Evolutionary conservation across 1,140 invertebrate species (phyloP).

Genomic region (Hestina assimilis): DNA sequence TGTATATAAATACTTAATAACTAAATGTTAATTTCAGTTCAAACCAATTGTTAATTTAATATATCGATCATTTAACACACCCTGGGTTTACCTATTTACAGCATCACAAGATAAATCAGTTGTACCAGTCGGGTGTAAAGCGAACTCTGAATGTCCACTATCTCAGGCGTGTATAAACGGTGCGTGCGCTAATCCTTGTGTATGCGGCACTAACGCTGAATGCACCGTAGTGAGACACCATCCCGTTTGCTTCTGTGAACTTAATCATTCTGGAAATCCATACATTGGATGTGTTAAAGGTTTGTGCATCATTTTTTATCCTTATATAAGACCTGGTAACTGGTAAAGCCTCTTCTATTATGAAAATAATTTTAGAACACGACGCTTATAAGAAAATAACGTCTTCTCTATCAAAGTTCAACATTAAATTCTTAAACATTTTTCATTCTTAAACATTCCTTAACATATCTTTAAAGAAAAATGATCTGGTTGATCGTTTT

Average conservation of each 20-base stretch:
- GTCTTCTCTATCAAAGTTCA: too few relatives aligned
- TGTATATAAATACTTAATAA: too few relatives aligned
- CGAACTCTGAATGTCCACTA: conserved; percentile 87
- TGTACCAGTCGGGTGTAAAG: conserved; percentile 84
- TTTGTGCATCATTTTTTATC: conserved; percentile 53
- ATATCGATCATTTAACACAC: conserved; percentile 4
- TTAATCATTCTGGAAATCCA: conserved; percentile 90
- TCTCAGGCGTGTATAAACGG: conserved; percentile 89
- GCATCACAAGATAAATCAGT: conserved; percentile 71
- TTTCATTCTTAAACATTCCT: too few relatives aligned
- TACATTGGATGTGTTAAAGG: conserved; percentile 88
- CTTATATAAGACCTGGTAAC: too few relatives aligned
- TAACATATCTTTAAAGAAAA: too few relatives aligned
- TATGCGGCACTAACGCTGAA: conserved; percentile 89
- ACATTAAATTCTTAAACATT: too few relatives aligned
- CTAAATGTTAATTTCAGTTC: too few relatives aligned
- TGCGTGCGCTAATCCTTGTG: conserved; percentile 89
- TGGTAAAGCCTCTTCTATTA: too few relatives aligned
- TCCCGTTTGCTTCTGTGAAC: conserved; percentile 87
- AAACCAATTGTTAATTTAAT: conserved; percentile 13
- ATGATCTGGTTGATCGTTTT: too few relatives aligned
- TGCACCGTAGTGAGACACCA: conserved; percentile 89
- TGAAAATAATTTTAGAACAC: too few relatives aligned
- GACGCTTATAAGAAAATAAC: too few relatives aligned
- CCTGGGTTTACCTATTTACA: conserved; percentile 51